Evolutionary conservation across 2,888 invertebrate species (phyloP).

Genomic region (Pollenia griseotomentosa): DNA sequence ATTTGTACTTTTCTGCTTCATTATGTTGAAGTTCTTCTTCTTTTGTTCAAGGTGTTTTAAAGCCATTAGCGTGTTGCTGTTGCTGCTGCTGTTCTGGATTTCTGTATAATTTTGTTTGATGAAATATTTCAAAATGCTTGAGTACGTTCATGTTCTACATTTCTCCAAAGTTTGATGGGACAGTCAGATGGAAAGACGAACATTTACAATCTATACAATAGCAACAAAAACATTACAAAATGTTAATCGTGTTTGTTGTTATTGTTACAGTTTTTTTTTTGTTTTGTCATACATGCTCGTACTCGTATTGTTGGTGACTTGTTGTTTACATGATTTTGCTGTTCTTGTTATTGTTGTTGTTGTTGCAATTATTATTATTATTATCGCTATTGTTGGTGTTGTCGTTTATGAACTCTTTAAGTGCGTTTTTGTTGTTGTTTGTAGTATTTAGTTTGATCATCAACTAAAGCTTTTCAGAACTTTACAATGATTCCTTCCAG

Average conservation of each 20-base stretch:
- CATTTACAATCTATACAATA: conserved; percentile 25
- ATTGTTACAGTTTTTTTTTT: conserved; percentile 42
- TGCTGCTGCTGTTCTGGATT: conserved; percentile 44
- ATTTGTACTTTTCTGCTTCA: conserved; percentile 52
- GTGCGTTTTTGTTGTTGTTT: conserved; percentile 46
- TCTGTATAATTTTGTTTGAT: conserved; percentile 66
- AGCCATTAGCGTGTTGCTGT: conserved; percentile 48
- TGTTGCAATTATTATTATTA: conserved; percentile 26
- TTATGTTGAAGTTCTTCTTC: conserved; percentile 76
- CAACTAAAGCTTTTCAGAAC: conserved; percentile 44
- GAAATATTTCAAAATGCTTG: conserved; percentile 63
- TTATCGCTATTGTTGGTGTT: neutral
- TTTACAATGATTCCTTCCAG: conserved; percentile 4
- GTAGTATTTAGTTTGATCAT: conserved; percentile 59
- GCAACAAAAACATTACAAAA: conserved; percentile 33
- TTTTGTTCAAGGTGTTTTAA: conserved; percentile 55
- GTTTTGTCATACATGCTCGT: conserved; percentile 37
- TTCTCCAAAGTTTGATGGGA: conserved; percentile 5
- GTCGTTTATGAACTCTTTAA: conserved; percentile 33
- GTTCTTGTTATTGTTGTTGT: conserved; percentile 12
- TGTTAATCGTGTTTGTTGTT: conserved; percentile 52
- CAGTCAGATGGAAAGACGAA: conserved; percentile 26
- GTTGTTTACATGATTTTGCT: conserved; percentile 65
- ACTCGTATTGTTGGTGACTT: conserved; percentile 59
- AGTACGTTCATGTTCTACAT: conserved; percentile 59